A percentile compares a stretch with the other conserved stretches of the same genome.
phyloP scores from a whole-genome alignment of 2,797 vertebrate genomes.

The Gymnodraco acuticeps region DNA sequence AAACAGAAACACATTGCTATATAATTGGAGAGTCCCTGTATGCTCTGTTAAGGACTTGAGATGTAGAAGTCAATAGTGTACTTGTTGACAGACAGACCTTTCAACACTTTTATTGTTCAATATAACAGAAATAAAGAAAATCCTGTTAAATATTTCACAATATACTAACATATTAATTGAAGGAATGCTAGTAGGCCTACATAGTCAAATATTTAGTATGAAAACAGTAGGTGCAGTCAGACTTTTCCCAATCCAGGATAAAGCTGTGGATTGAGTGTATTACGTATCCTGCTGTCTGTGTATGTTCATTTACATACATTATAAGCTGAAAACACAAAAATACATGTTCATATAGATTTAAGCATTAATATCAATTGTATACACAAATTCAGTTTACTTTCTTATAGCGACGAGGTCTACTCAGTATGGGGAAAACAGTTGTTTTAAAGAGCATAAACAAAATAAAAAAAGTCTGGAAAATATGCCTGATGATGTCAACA shows the following conservation, averaged over 20 bases:
- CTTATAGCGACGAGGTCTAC: neutral
- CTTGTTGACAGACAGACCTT: neutral
- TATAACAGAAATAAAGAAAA: neutral
- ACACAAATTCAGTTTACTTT: neutral
- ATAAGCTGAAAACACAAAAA: too few relatives aligned
- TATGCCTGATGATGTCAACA: too few relatives aligned
- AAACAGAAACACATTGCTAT: slow-evolving; percentile 16
- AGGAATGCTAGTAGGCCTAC: neutral
- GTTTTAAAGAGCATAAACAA: neutral
- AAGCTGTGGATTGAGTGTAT: neutral
- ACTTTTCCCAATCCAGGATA: neutral
- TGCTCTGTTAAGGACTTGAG: slow-evolving; percentile 30
- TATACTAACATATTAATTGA: neutral
- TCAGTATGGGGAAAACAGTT: neutral
- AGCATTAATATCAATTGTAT: neutral
- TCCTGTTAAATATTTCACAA: neutral
- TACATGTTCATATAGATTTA: neutral
- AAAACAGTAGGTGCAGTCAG: neutral
- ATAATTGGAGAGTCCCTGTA: neutral
- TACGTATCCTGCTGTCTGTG: neutral
- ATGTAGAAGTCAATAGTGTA: slow-evolving; percentile 1
- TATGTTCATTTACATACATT: neutral
- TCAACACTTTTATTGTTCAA: neutral
- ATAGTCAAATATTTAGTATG: neutral
- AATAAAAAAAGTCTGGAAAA: neutral